Base-by-base conservation (phyloP, 2,113 vertebrate species). In the Chloropsis hardwickii region DNA sequence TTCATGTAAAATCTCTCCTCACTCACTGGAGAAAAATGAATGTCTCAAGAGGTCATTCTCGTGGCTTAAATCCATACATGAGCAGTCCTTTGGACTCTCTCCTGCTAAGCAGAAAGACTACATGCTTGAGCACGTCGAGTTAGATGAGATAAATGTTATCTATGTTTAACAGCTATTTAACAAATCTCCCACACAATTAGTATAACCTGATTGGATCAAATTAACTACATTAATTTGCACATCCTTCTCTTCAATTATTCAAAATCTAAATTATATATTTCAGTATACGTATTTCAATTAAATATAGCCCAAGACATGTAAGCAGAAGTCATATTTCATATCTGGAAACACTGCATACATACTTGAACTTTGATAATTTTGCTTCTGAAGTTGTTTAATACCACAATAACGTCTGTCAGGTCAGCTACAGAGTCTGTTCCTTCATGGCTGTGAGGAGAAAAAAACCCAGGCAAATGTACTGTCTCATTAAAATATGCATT, bases 301-400 rank as follows among this genome's bases (percentile, higher is more conserved):
- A 93, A 65, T 61, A 92, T 22, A 95, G 40, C 47, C 31, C 65
- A 47, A 80, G 71, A 45, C 40, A 80, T 4, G 4, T 47, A 73
- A 96, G 62, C 33, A 28, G 48, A 71, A 94, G 27, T 48, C 35
- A 25, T 21, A 81, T 39, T 82, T 88, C 48, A 80, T 21, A 17
- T 21, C 79, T 69, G 13, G 51, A 92, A 86, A 88, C 15, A 78
- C 19, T 51, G 66, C 31, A 62, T 97, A 98, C 99, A 87, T 82
- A 99, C 99, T 94, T 99, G 97, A 83, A 99, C 98, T 99, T 99
- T 98, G 97, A 99, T 98, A 92, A 99, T 99, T 97, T 99, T 99
- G 98, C 99, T 99, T 97, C 98, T 99, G 97, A 99, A 99, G 95
- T 98, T 99, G 96, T 98, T 99, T 86, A 99, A 96, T 40, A 99